Evolutionary conservation across 2,888 invertebrate species (phyloP), one percentile per base, ranked within the genome.

Genomic region (Mimumesa dahlbomi): DNA sequence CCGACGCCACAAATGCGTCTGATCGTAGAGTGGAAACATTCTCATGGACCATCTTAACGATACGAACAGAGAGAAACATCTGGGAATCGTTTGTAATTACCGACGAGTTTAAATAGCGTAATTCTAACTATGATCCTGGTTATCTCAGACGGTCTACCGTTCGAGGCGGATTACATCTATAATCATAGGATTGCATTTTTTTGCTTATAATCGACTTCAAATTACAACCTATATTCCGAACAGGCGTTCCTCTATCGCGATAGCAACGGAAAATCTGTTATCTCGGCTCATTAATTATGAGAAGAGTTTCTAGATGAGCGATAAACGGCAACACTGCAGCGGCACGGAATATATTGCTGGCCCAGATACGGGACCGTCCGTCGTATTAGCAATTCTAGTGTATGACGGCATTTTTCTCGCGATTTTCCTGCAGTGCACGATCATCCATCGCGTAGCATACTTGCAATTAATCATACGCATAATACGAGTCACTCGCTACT

Each of bases 321-420:
- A 71, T 69, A 54, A 59, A 29, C 31, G 40, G 48, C 49, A 62
- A 62, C 46, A 22, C 11, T 34, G 67, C 18, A n/a, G 18, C 21
- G 9, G 11, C 18, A 21, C 14, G 43, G 62, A 59, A 72, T 63
- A 59, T 22, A 66, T 59, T 14, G 53, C 42, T 62, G 52, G 59
- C 56, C 72, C 52, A 76, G 65, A 56, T 76, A 59, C 42, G n/a
- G 16, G 36, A 38, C 14, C 38, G 46, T 40, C 13, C 31, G 45
- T 21, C 40, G 18, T 40, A 76, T 76, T 76, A 76, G 62, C 54
- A 58, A 76, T 72, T 72, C 65, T 43, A 68, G 38, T 22, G 16
- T 53, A 54, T 22, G 57, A 67, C 43, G 43, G 16, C 11, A 42
- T 71, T 67, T 71, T 71, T 75, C 59, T 66, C 42, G 19, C 58